Conservation (phyloP, 1,140 invertebrate genomes). For the Drosophila kikkawai region DNA sequence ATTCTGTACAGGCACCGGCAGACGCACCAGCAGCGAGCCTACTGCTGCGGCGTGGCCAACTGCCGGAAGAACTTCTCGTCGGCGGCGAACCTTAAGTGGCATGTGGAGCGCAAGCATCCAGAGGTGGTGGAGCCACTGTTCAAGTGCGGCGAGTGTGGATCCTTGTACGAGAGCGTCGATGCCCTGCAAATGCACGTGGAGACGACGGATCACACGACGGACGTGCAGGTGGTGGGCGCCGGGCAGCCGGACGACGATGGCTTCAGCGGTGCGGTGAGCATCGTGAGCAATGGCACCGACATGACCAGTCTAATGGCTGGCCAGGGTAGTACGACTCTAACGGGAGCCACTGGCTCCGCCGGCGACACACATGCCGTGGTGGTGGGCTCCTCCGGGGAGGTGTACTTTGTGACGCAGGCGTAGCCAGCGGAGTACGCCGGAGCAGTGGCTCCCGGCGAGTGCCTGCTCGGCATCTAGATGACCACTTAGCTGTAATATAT, state of each 20-base stretch:
- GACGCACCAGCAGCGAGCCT: conserved; percentile 86
- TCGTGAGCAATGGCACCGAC: conserved; percentile 71
- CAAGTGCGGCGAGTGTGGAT: conserved; percentile 77
- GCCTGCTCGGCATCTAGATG: conserved; percentile 72
- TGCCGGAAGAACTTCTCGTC: conserved; percentile 81
- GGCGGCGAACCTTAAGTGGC: conserved; percentile 69
- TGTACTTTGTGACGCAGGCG: conserved; percentile 81
- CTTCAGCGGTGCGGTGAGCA: conserved; percentile 73
- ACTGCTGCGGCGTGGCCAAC: conserved; percentile 76
- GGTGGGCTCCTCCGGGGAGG: conserved; percentile 69
- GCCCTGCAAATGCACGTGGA: conserved; percentile 74
- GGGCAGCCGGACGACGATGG: conserved; percentile 31
- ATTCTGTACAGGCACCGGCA: conserved; percentile 87
- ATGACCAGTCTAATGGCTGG: conserved; percentile 63
- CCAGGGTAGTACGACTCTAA: conserved; percentile 28
- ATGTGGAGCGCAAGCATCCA: conserved; percentile 78
- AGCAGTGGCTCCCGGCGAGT: conserved; percentile 52
- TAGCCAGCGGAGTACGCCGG: conserved; percentile 74
- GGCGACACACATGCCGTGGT: conserved; percentile 67
- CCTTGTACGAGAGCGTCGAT: conserved; percentile 67
- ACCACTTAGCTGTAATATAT: conserved; percentile 52
- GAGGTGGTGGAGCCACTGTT: conserved; percentile 63
- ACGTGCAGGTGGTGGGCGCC: conserved; percentile 23
- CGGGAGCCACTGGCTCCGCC: conserved; percentile 11
- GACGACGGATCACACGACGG: conserved; percentile 65